Evolutionary conservation across 2,888 invertebrate genomes (phyloP).

Genomic region (Sepiola atlantica): DNA sequence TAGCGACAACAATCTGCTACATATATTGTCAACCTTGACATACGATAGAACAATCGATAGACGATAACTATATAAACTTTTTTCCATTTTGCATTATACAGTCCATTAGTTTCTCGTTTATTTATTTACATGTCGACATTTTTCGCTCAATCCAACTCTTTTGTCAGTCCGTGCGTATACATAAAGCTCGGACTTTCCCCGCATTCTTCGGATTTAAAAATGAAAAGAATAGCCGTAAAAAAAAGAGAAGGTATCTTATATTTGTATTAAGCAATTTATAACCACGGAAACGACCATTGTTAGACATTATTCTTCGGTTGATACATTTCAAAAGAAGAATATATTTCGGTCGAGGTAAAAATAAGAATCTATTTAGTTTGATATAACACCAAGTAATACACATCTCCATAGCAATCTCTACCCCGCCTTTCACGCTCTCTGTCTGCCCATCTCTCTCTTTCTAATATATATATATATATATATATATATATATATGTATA

Average conservation of each 20-base stretch:
- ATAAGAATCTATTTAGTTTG: neutral
- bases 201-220: neutral
- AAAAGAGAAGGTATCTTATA: neutral
- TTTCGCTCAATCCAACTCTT: neutral
- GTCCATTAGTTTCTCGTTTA: neutral
- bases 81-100: neutral
- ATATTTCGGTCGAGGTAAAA: neutral
- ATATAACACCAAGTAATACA: neutral
- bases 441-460: too few species aligned
- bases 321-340: slow-evolving; percentile 18
- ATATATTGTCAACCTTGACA: neutral
- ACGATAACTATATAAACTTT: neutral
- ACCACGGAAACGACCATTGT: neutral
- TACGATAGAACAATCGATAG: too few species aligned
- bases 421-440: too few species aligned
- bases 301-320: neutral
- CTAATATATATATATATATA: neutral
- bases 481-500: neutral
- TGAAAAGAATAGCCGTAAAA: neutral
- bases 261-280: neutral
- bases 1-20: neutral
- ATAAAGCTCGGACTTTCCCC: neutral
- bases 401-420: neutral
- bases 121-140: neutral
- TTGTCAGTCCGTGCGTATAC: neutral